Base-by-base conservation (phyloP, 2,113 vertebrate genomes). In the Erpornis zantholeuca region DNA sequence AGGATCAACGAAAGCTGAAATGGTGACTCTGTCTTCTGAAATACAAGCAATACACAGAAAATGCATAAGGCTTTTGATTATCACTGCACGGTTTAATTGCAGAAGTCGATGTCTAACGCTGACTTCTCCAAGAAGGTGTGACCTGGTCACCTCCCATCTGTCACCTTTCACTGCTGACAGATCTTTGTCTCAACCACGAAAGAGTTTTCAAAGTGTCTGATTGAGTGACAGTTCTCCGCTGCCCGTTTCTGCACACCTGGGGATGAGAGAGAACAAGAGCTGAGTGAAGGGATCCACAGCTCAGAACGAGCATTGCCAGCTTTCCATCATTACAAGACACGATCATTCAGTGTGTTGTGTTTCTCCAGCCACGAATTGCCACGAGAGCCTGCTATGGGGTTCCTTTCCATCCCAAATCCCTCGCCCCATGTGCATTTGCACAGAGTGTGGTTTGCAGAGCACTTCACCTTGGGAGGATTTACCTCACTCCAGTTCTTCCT, bases 141-240 rank as follows among this genome's bases (percentile, higher is more conserved):
- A 84, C 59, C 93, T 86, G 71, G 79, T 95, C 93, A 95, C 86
- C 85, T 90, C 91, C 79, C 77, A 77, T 38, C 79, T 84, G 42
- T 47, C 73, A 73, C 66, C 49, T 29, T 52, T 99, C 97, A 99
- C 94, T 98, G 98, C 81, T 98, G 98, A 96, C 99, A 99, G 98
- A 99, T 99, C 96, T 97, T 98, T 83, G 99, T 99, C 96, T 99
- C 98, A 23, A 98, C 98, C 91, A 99, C 98, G 90, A 99, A 99
- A 83, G 97, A 98, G 91, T 99, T 99, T 92, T 98, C 99, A 66
- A 99, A 99, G 97, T 99, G 99, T 88, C 97, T 98, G 97, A 99
- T 99, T 71, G 98, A 98, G 91, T 97, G 98, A 81, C 99, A 99
- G 25, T 98, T 98, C 85, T 99, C 98, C 20, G 97, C 98, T 8